These are phyloP conservation scores for Symphodus melops DNA, from an alignment of 2,113 vertebrate genomes.

Conservation along the genomic window DNA sequence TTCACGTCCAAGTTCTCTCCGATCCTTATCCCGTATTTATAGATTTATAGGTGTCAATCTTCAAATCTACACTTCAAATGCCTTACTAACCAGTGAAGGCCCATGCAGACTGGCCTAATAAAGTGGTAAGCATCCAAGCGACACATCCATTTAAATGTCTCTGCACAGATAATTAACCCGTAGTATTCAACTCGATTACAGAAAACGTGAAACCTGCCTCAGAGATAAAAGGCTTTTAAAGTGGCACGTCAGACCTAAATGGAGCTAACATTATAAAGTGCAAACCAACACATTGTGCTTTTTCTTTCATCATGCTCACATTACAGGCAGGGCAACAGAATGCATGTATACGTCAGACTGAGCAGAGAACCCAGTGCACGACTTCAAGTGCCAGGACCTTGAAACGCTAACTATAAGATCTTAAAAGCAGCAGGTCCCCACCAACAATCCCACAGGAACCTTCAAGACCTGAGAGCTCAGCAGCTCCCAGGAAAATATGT, in stretches of 20 bases:
- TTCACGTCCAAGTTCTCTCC: neutral
- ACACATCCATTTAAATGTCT: constrained; percentile 11
- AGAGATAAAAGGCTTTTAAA: neutral
- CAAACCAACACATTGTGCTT: neutral
- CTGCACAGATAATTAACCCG: constrained; percentile 16
- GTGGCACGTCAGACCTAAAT: constrained; percentile 21
- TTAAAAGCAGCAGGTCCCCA: too few species aligned
- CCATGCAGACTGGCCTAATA: neutral
- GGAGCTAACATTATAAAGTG: too few species aligned
- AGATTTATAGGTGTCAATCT: constrained; percentile 31
- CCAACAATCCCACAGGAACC: too few species aligned
- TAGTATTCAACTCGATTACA: constrained; percentile 11
- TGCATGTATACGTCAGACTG: neutral
- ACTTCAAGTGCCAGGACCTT: too few species aligned
- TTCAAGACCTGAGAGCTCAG: too few species aligned
- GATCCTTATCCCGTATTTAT: neutral
- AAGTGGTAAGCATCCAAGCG: neutral
- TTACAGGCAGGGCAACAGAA: neutral
- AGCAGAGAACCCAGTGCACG: too few species aligned
- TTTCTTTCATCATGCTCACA: neutral
- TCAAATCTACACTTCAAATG: constrained; percentile 9
- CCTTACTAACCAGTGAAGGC: neutral
- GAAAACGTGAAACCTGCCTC: neutral
- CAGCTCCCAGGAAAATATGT: too few species aligned
- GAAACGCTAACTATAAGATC: too few species aligned